These are phyloP conservation scores for Trichoplusia ni DNA, from an alignment of 1,140 invertebrate species.

Conservation along the genomic window DNA sequence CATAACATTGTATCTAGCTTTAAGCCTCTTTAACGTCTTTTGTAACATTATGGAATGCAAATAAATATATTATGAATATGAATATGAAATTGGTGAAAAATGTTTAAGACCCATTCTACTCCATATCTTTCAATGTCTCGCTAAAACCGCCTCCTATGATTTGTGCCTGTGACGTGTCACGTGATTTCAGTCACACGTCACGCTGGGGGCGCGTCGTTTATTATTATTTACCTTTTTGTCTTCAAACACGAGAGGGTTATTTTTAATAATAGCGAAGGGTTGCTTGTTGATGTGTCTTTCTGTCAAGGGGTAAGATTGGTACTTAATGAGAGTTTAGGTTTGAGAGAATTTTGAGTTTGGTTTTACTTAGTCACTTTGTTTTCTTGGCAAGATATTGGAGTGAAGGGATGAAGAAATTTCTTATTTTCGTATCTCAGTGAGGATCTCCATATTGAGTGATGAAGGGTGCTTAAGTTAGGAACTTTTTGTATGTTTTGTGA, in stretches of 20 bases:
- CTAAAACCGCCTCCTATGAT: conserved; percentile 53
- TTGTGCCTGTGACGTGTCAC: conserved; percentile 67
- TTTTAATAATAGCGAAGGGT: conserved; percentile 6
- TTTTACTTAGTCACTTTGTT: too few species aligned
- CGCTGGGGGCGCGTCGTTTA: conserved; percentile 64
- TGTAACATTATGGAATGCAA: too few species aligned
- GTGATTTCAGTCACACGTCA: conserved; percentile 74
- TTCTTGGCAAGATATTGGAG: too few species aligned
- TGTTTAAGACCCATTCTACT: neutral
- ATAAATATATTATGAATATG: too few species aligned
- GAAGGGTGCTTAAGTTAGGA: too few species aligned
- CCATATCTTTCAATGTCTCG: conserved; percentile 7
- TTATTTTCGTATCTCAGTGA: too few species aligned
- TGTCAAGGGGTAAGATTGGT: neutral
- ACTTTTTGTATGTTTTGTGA: too few species aligned
- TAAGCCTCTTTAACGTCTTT: too few species aligned
- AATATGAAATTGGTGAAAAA: neutral
- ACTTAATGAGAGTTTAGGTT: neutral
- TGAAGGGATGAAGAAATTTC: too few species aligned
- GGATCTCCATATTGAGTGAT: too few species aligned
- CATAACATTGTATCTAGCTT: too few species aligned
- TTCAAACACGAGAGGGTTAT: neutral
- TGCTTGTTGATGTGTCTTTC: neutral
- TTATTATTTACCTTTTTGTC: conserved; percentile 57
- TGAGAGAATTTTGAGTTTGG: neutral